These are phyloP conservation scores for Athene cunicularia DNA, from an alignment of 2,113 vertebrate species.

Conservation along the genomic window DNA sequence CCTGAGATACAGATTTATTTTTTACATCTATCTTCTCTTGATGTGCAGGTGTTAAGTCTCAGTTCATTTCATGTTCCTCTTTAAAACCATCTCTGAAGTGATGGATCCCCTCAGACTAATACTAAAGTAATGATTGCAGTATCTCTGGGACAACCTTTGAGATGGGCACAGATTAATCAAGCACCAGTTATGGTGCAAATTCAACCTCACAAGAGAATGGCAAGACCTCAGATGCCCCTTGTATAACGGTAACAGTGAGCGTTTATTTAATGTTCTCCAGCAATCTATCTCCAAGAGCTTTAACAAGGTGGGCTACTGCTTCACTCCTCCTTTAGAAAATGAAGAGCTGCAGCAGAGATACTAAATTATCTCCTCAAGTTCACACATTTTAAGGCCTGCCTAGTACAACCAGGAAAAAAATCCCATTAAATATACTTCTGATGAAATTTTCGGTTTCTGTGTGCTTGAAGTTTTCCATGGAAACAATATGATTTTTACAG, in stretches of 20 bases:
- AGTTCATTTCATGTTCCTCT: constrained; percentile 1
- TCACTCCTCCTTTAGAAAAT: background rate
- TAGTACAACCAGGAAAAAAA: background rate
- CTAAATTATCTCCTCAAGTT: background rate
- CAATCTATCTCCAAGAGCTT: background rate
- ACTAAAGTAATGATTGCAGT: background rate
- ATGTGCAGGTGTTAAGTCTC: background rate
- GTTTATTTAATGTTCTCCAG: constrained; percentile 28
- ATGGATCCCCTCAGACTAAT: constrained; percentile 1
- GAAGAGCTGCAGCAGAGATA: background rate
- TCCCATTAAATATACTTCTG: background rate
- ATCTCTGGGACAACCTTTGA: constrained; percentile 13
- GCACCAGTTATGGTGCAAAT: background rate
- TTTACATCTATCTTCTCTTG: background rate
- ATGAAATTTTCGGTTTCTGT: background rate
- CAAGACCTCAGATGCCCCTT: background rate
- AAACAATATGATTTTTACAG: background rate
- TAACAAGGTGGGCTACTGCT: constrained; percentile 5
- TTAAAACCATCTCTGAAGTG: background rate
- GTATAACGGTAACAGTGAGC: background rate
- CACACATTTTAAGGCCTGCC: background rate
- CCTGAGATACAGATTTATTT: background rate
- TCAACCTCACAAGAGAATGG: background rate
- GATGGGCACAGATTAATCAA: constrained; percentile 12
- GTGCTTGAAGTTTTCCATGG: background rate